These are phyloP conservation scores for Pollicipes pollicipes DNA, from an alignment of 1,140 invertebrate genomes.

Conservation along the genomic window DNA sequence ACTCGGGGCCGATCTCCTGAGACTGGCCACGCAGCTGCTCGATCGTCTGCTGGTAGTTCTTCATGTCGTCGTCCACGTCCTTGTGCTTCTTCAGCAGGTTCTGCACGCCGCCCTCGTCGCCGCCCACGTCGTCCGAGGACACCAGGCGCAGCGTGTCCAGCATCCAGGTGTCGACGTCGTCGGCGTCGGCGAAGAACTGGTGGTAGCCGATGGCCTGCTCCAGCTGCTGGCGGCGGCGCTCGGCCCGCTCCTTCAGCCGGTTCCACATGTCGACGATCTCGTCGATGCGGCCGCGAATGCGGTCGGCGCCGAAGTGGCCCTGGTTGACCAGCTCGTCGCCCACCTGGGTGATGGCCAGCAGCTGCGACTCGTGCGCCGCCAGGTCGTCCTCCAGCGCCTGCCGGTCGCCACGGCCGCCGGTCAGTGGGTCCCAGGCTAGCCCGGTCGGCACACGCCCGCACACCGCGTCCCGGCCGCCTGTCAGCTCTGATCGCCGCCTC, in stretches of 20 bases:
- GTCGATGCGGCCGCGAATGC: slow-evolving; percentile 77
- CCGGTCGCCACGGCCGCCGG: slow-evolving; percentile 12
- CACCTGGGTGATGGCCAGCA: slow-evolving; percentile 70
- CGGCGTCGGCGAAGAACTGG: slow-evolving; percentile 96
- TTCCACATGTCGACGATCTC: slow-evolving; percentile 91
- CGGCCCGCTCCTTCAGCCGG: slow-evolving; percentile 73
- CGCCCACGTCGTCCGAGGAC: slow-evolving; percentile 92
- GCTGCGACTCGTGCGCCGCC: slow-evolving; percentile 71
- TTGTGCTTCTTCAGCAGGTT: slow-evolving; percentile 96
- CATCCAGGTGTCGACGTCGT: slow-evolving; percentile 98
- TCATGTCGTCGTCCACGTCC: slow-evolving; percentile 91
- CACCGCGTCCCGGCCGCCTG: too few relatives aligned
- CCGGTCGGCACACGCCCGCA: too few relatives aligned
- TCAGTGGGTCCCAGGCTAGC: too few relatives aligned
- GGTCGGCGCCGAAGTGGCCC: slow-evolving; percentile 77
- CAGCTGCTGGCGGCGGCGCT: slow-evolving; percentile 75
- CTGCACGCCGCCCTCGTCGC: slow-evolving; percentile 95
- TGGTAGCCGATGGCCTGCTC: slow-evolving; percentile 96
- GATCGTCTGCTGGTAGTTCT: slow-evolving; percentile 83
- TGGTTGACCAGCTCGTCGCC: slow-evolving; percentile 83
- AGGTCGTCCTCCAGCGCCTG: slow-evolving; percentile 87
- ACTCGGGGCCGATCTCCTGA: slow-evolving; percentile 60
- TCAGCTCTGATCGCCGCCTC: too few relatives aligned
- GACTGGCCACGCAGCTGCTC: slow-evolving; percentile 86
- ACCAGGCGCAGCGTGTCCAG: slow-evolving; percentile 86